Base-by-base conservation (phyloP, 2,888 invertebrate genomes). In the Iphiclides podalirius region DNA sequence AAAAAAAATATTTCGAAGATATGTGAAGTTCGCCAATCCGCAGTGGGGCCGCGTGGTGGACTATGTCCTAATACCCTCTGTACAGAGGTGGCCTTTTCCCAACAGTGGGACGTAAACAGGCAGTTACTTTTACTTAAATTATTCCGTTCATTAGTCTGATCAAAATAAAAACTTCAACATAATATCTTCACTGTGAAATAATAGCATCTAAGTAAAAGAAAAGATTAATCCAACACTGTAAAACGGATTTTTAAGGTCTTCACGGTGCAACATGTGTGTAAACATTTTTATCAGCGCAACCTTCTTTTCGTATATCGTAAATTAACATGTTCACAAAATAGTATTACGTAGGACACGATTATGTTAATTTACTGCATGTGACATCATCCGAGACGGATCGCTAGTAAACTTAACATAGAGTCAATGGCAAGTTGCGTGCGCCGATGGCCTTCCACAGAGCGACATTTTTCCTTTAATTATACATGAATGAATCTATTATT, bases 291-390 rank as follows among this genome's bases (percentile, higher is more conserved):
- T 43, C 38, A 15, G 31, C n/a, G 20, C 13, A 44, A 6, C 40
- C 41, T 41, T 47, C 43, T 12, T 28, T 38, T 38, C 35, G n/a
- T n/a, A 36, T 26, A 39, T 56, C 31, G 39, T 57, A 58, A 55
- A 59, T 55, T 52, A 58, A 53, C 52, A 54, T 40, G 53, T 57
- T 63, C 52, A 55, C 54, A 56, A 57, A 51, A 52, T 51, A 53
- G 54, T 52, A 54, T 58, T 57, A 56, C 52, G 57, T 59, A 66
- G 63, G 17, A 64, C 67, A 64, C 60, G 70, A 70, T 73, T 75
- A 79, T 72, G 73, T 60, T 77, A 79, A 82, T 79, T 78, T 78
- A 80, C 72, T 70, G 71, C 67, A 55, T 52, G 60, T 82, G 80
- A 83, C 75, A 76, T 82, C 84, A 78, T 53, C 62, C 53, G 41